These are phyloP conservation scores for Mya arenaria DNA, from an alignment of 1,140 invertebrate species.

Conservation along the genomic window DNA sequence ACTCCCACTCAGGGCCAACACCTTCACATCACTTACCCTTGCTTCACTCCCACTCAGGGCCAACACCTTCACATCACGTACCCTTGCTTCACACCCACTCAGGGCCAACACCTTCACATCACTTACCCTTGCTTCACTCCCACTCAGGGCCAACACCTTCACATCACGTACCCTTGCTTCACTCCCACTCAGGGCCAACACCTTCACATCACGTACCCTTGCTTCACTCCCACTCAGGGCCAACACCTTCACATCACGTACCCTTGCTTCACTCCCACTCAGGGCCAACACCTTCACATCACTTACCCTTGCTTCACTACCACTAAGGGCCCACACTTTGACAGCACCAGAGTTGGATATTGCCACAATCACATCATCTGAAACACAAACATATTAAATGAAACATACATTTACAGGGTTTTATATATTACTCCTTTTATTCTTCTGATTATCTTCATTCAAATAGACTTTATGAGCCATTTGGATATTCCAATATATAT, in stretches of 20 bases:
- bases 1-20: neutral
- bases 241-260: constrained; percentile 95
- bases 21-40: neutral
- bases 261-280: constrained; percentile 87
- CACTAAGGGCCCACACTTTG: constrained; percentile 97
- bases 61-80: constrained; percentile 33
- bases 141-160: neutral
- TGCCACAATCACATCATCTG: constrained; percentile 98
- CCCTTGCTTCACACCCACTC: constrained; percentile 87
- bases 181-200: neutral
- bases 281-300: constrained; percentile 96
- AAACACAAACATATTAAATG: no score
- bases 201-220: constrained; percentile 62
- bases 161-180: neutral
- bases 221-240: constrained; percentile 92
- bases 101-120: constrained; percentile 79
- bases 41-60: neutral
- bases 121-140: neutral
- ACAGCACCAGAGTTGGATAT: constrained; percentile 98
- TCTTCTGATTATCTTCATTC: no score
- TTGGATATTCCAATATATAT: no score
- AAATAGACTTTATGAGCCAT: no score
- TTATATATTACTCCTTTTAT: no score
- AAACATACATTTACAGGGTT: no score
- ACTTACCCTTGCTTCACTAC: constrained; percentile 85